These are phyloP conservation scores for Eupithecia inturbata DNA, from an alignment of 2,888 invertebrate genomes.

Conservation along the genomic window DNA sequence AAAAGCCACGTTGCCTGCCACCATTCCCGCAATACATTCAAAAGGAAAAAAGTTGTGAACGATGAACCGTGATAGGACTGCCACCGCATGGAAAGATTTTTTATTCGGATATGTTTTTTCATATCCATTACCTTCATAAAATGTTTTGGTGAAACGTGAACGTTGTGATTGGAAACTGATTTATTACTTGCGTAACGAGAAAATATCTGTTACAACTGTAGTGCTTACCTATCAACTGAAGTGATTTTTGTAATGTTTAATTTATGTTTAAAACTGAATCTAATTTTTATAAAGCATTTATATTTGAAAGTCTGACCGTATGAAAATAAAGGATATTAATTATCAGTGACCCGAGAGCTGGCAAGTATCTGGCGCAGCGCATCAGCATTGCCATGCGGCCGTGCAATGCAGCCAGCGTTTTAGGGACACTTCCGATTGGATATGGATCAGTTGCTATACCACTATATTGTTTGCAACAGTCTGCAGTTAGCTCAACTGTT, in stretches of 20 bases:
- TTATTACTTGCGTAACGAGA: constrained; percentile 19
- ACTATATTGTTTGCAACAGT: neutral
- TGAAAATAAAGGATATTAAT: no score
- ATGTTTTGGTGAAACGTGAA: constrained; percentile 31
- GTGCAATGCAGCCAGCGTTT: no score
- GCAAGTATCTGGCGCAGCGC: neutral
- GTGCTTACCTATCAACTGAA: neutral
- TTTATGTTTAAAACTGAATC: neutral
- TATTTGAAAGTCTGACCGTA: no score
- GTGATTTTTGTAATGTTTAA: neutral
- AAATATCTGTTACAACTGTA: neutral
- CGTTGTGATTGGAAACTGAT: constrained; percentile 36
- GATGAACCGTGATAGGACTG: constrained; percentile 23
- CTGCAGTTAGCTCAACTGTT: no score
- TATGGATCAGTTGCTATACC: neutral
- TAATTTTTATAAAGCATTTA: neutral
- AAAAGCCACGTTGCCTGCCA: constrained; percentile 14
- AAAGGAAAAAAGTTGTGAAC: constrained; percentile 28
- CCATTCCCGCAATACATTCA: constrained; percentile 25
- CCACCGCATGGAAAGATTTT: constrained; percentile 25
- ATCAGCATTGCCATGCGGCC: no score
- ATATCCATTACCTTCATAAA: constrained; percentile 30
- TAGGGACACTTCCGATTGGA: no score
- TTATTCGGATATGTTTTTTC: constrained; percentile 37
- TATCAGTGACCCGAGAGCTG: neutral